Conservation (phyloP, 2,113 vertebrate species). For the Nicator chloris region DNA sequence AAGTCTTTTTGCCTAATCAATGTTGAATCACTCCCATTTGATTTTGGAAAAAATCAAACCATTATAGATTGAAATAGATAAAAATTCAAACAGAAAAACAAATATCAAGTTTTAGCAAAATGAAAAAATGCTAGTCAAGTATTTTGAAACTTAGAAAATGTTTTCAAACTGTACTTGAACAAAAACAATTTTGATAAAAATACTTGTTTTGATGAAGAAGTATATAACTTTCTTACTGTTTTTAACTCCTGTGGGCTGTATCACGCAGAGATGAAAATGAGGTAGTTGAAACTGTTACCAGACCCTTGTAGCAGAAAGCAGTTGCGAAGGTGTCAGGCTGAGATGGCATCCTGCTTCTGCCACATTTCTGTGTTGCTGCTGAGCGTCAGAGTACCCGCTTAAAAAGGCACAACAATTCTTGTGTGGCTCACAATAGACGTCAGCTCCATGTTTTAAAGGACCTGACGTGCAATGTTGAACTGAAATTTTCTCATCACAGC, state of each 20-base stretch:
- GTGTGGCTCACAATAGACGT: background rate
- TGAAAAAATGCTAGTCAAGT: background rate
- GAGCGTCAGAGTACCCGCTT: background rate
- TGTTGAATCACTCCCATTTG: background rate
- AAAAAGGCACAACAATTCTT: background rate
- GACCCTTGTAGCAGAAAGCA: background rate
- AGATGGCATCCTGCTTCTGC: background rate
- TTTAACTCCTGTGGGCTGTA: background rate
- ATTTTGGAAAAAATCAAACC: background rate
- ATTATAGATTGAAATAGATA: fast-evolving
- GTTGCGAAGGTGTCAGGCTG: background rate
- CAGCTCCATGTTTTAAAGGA: background rate
- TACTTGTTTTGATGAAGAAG: background rate
- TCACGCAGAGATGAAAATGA: conserved; percentile 19
- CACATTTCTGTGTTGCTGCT: background rate
- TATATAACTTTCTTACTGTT: background rate
- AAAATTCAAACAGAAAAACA: background rate
- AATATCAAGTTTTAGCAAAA: background rate
- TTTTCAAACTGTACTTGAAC: background rate
- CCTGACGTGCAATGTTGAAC: background rate
- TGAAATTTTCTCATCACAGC: background rate
- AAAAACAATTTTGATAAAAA: background rate
- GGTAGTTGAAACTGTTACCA: background rate
- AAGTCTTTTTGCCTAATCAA: background rate
- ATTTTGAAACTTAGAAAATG: background rate